These are phyloP conservation scores for Trematocara nigrifrons DNA, from an alignment of 2,113 vertebrate species.

Conservation along the genomic window DNA sequence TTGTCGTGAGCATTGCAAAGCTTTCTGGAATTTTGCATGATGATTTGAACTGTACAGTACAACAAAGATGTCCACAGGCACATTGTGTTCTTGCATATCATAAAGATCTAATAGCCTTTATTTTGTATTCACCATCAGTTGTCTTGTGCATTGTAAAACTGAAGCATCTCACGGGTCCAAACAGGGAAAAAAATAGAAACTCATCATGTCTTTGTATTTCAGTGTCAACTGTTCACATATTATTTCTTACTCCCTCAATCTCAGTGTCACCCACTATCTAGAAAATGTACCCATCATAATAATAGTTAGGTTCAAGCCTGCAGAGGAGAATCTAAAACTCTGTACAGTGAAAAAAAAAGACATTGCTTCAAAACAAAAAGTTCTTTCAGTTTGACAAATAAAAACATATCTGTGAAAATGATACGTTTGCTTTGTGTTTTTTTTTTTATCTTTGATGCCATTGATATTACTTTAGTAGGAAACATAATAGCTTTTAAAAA, in stretches of 20 bases:
- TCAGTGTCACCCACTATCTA: conserved; percentile 59
- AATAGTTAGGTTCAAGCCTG: conserved; percentile 56
- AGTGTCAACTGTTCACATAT: conserved; percentile 32
- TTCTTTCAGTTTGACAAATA: conserved; percentile 77
- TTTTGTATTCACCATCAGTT: conserved; percentile 42
- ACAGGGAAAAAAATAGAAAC: conserved; percentile 16
- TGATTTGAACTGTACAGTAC: conserved; percentile 21
- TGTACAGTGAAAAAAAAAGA: conserved; percentile 66
- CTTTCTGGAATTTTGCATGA: conserved; percentile 57
- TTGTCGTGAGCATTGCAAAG: conserved; percentile 42
- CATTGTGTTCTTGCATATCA: conserved; percentile 55
- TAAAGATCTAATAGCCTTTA: conserved; percentile 39
- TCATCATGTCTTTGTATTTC: conserved; percentile 48
- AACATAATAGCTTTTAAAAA: background rate
- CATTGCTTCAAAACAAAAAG: conserved; percentile 61
- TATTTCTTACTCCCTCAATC: conserved; percentile 43
- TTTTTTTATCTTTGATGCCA: background rate
- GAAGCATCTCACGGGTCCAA: conserved; percentile 10
- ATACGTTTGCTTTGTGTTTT: background rate
- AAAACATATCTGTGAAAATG: conserved; percentile 73
- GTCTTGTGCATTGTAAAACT: conserved; percentile 58
- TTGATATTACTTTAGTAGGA: background rate
- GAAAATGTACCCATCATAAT: conserved; percentile 49
- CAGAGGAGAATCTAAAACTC: conserved; percentile 32
- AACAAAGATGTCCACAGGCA: conserved; percentile 54